These are phyloP conservation scores for Nebria ingens DNA, from an alignment of 1,140 invertebrate species.

Conservation along the genomic window DNA sequence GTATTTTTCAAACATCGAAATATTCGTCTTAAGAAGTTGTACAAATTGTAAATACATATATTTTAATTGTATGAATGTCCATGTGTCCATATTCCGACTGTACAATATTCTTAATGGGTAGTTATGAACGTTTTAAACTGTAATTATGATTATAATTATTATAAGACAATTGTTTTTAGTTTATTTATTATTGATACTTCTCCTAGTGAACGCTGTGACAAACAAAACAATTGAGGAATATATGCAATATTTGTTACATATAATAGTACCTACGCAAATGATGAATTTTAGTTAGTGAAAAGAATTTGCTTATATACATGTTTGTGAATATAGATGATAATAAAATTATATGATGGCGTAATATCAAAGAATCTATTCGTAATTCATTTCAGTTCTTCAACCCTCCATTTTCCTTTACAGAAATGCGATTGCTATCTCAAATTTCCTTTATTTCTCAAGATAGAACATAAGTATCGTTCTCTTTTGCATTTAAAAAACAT, in stretches of 20 bases:
- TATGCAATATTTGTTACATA: constrained; percentile 7
- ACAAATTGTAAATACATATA: not conserved
- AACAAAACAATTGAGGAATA: not conserved
- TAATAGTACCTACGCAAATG: no score
- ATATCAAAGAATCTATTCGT: no score
- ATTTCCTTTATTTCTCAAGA: no score
- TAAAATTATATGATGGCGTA: constrained; percentile 5
- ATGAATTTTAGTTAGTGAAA: not conserved
- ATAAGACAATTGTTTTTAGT: not conserved
- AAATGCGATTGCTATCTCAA: no score
- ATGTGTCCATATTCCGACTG: not conserved
- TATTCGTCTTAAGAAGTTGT: not conserved
- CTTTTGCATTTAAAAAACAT: no score
- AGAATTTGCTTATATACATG: constrained; percentile 8
- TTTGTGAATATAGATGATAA: constrained; percentile 4
- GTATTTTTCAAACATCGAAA: no score
- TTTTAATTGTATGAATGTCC: not conserved
- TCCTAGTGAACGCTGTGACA: not conserved
- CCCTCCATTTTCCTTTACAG: no score
- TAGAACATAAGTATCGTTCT: no score
- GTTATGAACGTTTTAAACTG: not conserved
- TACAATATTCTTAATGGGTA: not conserved
- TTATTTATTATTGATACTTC: constrained; percentile 1
- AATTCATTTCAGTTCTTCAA: no score
- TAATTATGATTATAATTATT: not conserved